phyloP scores from a whole-genome alignment of 2,113 vertebrate genomes.

The Ramphastos sulfuratus region DNA sequence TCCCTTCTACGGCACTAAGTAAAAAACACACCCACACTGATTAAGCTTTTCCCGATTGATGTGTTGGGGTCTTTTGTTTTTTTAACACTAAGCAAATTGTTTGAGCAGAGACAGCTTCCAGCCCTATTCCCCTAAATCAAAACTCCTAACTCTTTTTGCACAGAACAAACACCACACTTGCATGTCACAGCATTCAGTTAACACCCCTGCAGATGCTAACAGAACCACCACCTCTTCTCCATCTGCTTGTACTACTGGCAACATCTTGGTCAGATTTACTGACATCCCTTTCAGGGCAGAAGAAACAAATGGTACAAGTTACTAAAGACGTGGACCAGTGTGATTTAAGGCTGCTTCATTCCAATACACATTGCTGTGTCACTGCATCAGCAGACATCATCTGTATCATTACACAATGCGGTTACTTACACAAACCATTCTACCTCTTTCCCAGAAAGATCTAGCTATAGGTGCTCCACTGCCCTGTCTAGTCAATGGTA shows the following conservation, averaged over 20 bases:
- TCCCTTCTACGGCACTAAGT: accelerated
- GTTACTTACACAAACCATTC: accelerated
- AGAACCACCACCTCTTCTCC: background rate
- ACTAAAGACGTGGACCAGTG: accelerated
- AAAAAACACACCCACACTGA: accelerated
- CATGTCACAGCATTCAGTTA: background rate
- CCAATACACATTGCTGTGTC: accelerated
- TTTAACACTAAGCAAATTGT: background rate
- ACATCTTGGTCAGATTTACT: accelerated
- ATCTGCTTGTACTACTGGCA: accelerated
- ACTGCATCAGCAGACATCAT: accelerated
- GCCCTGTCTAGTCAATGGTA: accelerated
- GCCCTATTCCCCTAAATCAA: background rate
- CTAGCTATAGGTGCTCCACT: accelerated
- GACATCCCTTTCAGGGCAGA: accelerated
- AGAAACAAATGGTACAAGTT: accelerated
- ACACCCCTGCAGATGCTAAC: accelerated
- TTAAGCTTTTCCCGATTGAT: background rate
- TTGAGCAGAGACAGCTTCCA: background rate
- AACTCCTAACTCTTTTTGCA: accelerated
- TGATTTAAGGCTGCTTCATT: background rate
- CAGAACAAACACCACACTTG: accelerated
- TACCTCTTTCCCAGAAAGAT: accelerated
- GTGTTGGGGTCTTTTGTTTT: accelerated
- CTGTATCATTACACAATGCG: accelerated